These are phyloP conservation scores for Aspiorhynchus laticeps DNA, from an alignment of 2,113 vertebrate genomes.

Conservation along the genomic window DNA sequence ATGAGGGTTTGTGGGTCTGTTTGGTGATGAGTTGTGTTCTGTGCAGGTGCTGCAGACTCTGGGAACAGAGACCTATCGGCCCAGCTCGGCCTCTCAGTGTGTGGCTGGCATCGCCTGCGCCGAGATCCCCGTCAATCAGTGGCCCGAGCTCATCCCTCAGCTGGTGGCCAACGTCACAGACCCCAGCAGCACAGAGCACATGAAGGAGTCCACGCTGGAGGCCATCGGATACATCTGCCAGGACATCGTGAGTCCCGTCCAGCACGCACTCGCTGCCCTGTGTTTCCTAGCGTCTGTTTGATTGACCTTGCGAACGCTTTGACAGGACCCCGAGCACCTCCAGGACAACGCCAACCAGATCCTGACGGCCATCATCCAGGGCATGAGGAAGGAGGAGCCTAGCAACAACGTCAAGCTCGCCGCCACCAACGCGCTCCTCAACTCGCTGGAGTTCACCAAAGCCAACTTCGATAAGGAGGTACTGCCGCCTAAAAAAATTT, in stretches of 20 bases:
- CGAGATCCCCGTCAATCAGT: slow-evolving; percentile 95
- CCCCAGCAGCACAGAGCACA: slow-evolving; percentile 94
- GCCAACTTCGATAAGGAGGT: slow-evolving; percentile 99
- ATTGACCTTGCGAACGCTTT: background rate
- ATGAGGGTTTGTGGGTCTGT: too few species aligned
- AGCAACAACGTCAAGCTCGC: slow-evolving; percentile 98
- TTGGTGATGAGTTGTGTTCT: too few species aligned
- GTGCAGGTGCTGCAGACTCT: slow-evolving; percentile 91
- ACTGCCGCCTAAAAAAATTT: too few species aligned
- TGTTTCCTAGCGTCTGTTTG: background rate
- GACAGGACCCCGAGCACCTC: slow-evolving; percentile 95
- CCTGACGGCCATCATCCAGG: slow-evolving; percentile 98
- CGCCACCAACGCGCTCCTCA: slow-evolving; percentile 96
- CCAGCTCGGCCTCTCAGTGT: slow-evolving; percentile 96
- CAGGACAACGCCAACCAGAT: slow-evolving; percentile 98
- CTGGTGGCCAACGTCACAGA: slow-evolving; percentile 95
- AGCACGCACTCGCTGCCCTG: background rate
- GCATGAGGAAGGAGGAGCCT: slow-evolving; percentile 98
- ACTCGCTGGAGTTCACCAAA: slow-evolving; percentile 99
- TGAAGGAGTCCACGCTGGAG: slow-evolving; percentile 98
- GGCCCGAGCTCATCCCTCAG: slow-evolving; percentile 96
- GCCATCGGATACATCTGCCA: slow-evolving; percentile 99
- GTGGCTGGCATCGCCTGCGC: slow-evolving; percentile 97
- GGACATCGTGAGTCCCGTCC: slow-evolving; percentile 88
- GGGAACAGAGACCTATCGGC: slow-evolving; percentile 96